Percentiles rank a stretch among this genome's conserved stretches.
These are phyloP conservation scores for cat (Felis catus) DNA, from an alignment of 2,113 vertebrate species.

Conservation along the genomic window DNA sequence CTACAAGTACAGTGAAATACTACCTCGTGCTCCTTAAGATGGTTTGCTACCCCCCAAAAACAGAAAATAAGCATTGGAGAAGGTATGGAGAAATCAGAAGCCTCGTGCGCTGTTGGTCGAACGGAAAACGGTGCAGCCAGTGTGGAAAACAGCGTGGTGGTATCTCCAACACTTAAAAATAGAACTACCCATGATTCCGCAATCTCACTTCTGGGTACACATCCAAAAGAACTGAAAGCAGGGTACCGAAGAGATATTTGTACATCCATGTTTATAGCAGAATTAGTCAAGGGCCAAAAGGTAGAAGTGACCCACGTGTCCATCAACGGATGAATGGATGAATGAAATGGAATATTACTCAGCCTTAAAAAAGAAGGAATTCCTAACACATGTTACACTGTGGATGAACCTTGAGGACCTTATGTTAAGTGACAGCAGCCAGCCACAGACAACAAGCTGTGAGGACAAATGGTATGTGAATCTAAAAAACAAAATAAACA, in stretches of 20 bases:
- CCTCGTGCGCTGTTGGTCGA: fast-evolving
- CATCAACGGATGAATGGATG: neutral
- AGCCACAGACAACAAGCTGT: neutral
- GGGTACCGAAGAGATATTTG: neutral
- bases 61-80: neutral
- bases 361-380: neutral
- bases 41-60: neutral
- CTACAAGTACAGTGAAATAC: neutral
- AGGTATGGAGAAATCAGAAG: neutral
- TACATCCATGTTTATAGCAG: neutral
- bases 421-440: neutral
- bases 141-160: neutral
- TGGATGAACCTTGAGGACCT: neutral
- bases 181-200: neutral
- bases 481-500: neutral
- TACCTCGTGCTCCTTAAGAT: neutral
- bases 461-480: neutral
- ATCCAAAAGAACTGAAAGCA: neutral
- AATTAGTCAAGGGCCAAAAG: neutral
- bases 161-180: neutral
- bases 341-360: neutral
- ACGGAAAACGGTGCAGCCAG: neutral
- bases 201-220: neutral
- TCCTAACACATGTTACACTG: neutral
- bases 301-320: neutral